Percentiles rank a stretch among this genome's conserved stretches.
Conservation (phyloP, 2,113 vertebrate genomes). For the Craseonycteris thonglongyai region DNA sequence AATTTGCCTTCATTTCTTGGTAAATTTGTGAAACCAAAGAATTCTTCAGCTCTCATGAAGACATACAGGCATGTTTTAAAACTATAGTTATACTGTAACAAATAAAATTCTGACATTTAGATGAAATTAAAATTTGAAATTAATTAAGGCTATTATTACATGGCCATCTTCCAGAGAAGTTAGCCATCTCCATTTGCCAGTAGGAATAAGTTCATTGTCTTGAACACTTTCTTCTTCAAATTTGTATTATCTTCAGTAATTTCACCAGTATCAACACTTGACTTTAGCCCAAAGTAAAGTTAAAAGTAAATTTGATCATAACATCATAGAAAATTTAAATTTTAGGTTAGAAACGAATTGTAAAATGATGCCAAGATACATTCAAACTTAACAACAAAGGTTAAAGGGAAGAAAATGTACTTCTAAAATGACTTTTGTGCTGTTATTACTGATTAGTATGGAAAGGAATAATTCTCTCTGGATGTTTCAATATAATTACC, state of each 20-base stretch:
- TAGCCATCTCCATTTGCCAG: not conserved
- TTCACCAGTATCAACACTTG: not conserved
- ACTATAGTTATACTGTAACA: not conserved
- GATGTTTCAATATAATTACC: conserved; percentile 24
- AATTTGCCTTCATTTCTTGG: not conserved
- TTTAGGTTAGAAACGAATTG: not conserved
- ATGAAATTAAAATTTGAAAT: conserved; percentile 10
- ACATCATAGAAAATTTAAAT: not conserved
- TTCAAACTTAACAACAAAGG: not conserved
- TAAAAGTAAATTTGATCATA: not conserved
- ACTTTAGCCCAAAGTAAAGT: conserved; percentile 6
- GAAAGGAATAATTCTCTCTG: not conserved
- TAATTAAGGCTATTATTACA: not conserved
- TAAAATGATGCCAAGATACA: not conserved
- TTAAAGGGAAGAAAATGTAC: not conserved
- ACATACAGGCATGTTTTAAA: not conserved
- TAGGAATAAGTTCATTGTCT: not conserved
- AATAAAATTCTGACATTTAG: not conserved
- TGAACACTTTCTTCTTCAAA: not conserved
- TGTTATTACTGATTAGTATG: not conserved
- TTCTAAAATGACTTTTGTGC: not conserved
- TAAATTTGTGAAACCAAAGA: not conserved
- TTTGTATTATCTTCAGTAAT: not conserved
- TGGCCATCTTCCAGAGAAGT: not conserved
- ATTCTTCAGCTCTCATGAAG: not conserved